Evolutionary conservation across 2,888 invertebrate species (phyloP), one percentile per base, ranked within the genome.

Genomic region (Heteromyza rotundicornis): DNA sequence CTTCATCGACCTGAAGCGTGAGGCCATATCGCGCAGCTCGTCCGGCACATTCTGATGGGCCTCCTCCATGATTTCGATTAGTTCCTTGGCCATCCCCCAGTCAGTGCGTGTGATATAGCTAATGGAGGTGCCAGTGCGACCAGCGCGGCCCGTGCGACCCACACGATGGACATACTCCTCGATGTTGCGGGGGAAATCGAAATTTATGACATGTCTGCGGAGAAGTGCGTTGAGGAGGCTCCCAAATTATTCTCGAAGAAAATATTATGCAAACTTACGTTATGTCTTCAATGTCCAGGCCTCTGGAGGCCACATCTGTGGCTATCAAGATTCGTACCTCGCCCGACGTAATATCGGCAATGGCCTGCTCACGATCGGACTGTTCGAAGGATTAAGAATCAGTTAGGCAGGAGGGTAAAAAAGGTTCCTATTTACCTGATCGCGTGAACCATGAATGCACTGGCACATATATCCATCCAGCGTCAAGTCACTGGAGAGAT

Each of bases 61-160:
- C 82, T 97, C 95, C 75, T 92, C 89, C 57, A 98, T 83, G 64
- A 98, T 95, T 54, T 87, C 86, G 40, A 97, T 95, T 2, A 98
- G 84, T 58, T 92, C 91, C 62, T 86, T 84, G 1, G 96, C 95
- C 75, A 91, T 88, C 12, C 86, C 87, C 94, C 96, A 95, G 81
- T 97, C 95, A 23, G 84, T 84, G 44, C 91, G 86, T 0, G 95
- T 89, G 66, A 98, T 84, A 71, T 92, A 90, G 59, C 94, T 92
- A 35, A 96, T 87, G 0, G 96, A 90, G 57, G 89, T 89, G 0
- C 98, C 97, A 0, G 87, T 88, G 63, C 88, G 88, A 16, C 97
- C 97, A 16, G 98, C 97, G 62, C 97, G 87, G 0, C 97, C 98
- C 0, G 97, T 98, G 64, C 98, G 87, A 0, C 97, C 97, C n/a